Percentiles rank a stretch among this genome's conserved stretches.
Conservation (phyloP, 2,888 invertebrate genomes). For the Torymus tubicola region DNA sequence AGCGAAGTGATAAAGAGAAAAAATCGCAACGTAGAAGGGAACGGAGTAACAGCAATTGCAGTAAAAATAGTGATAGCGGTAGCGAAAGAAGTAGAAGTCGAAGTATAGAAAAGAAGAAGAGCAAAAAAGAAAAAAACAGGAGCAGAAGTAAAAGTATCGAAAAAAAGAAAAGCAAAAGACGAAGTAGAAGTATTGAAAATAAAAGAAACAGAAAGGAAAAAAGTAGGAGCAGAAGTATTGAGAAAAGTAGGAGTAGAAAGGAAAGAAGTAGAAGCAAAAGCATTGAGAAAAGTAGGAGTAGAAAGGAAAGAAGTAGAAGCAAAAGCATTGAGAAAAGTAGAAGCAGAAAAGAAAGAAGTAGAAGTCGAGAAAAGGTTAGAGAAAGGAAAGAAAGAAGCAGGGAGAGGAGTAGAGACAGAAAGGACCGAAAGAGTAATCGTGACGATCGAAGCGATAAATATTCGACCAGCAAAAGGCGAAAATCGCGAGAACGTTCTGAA, state of each 20-base stretch:
- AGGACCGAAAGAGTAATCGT: conserved; percentile 31
- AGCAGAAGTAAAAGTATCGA: conserved; percentile 38
- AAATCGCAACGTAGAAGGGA: conserved; percentile 48
- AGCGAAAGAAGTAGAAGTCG: conserved; percentile 47
- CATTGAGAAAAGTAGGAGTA: conserved; percentile 30
- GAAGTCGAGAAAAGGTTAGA: conserved; percentile 18
- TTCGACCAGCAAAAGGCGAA: conserved; percentile 49
- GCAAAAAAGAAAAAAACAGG: conserved; percentile 12
- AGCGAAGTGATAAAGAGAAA: conserved; percentile 54
- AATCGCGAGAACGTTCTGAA: conserved; percentile 45
- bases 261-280: conserved; percentile 30
- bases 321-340: conserved; percentile 55
- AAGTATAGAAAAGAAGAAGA: conserved; percentile 39
- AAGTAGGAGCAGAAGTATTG: conserved; percentile 33
- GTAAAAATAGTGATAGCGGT: conserved; percentile 46
- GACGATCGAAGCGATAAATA: conserved; percentile 16
- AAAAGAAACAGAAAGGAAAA: conserved; percentile 8
- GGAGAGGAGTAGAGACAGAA: conserved; percentile 20
- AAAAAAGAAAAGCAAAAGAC: conserved; percentile 26
- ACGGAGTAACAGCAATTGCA: conserved; percentile 43
- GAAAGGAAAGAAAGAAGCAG: conserved; percentile 35
- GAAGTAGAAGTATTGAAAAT: conserved; percentile 33
- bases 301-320: conserved; percentile 50
- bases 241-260: conserved; percentile 25
- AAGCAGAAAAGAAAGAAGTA: conserved; percentile 52